Base-by-base conservation (phyloP, 2,797 vertebrate species). In the Acanthurus lineatus region DNA sequence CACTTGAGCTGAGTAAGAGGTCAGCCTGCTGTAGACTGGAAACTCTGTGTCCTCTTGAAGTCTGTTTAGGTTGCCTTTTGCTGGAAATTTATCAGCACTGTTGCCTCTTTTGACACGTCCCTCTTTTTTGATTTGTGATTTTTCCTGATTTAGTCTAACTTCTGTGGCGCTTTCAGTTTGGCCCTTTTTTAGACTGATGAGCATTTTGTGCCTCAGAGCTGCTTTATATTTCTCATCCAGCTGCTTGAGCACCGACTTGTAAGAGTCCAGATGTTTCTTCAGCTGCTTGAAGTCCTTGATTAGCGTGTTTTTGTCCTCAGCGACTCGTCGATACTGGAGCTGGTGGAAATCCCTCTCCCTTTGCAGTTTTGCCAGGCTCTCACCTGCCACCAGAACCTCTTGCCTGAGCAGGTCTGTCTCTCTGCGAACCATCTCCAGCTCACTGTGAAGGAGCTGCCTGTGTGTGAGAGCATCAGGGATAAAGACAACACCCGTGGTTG, bases 311-410 rank as follows among this genome's bases (percentile, higher is more conserved):
- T 97, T 98, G 73, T 98, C 96, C 79, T 97, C 95, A 1, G 94
- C 57, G 7, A 95, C 86, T 64, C 91, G 91, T 22, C 86, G 93
- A 53, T 96, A 93, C 56, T 96, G 96, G 89, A 97, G 93, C n/a
- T 88, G 92, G 84, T 99, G 97, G 79, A 97, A 96, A 71, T 97
- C 95, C 20, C 95, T 93, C 88, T 98, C 97, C 82, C 95, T 96
- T 91, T 95, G 94, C 77, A 92, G 91, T 89, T 92, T 96, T 20
- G 94, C 38, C 38, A 97, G 87, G 51, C 86, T 91, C 61, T 95
- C 95, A 74, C 90, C 93, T 16, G 94, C 93, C 52, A 91, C 92
- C 54, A 96, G 93, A 9, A 95, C 90, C 58, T 95, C 91, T 44
- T 83, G 83, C 67, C 90, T 94, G 78, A 93, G 95, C 53, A 25